Base-by-base conservation (phyloP, 2,888 invertebrate genomes). In the Eupithecia tripunctaria region DNA sequence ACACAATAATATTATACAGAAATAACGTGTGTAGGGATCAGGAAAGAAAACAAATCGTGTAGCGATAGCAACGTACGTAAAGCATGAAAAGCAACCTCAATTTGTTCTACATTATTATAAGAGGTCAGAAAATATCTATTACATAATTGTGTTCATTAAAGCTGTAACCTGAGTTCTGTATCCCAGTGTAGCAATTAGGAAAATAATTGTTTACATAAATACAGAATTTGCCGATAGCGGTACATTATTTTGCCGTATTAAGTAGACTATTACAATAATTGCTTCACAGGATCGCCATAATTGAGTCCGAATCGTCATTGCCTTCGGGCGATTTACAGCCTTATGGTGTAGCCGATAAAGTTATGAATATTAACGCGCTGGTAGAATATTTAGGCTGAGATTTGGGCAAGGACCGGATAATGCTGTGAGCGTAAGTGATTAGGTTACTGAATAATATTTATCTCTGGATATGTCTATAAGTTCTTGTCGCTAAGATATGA, bases 121-220 rank as follows among this genome's bases (percentile, higher is more conserved):
- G 82, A 89, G 88, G 88, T 92, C 89, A 89, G 90, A 91, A 92
- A 93, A 91, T 94, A 93, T 94, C 93, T 88, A 85, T 94, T 93
- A 90, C 94, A 85, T 91, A 87, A 85, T 86, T 91, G 86, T 87
- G 90, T 91, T 94, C 94, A 93, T 94, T 94, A 94, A 88, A 88
- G 85, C 76, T 85, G 91, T 88, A 93, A 93, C 81, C 79, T 77
- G 86, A 90, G 79, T 82, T 87, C 70, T 78, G 85, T 83, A 83
- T 84, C 85, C 84, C 82, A 87, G 84, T 81, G 84, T 82, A 87
- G 89, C 93, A 93, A 93, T 94, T 93, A 94, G 81, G 86, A 84
- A 89, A 92, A 91, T 94, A 91, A 92, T 93, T 93, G 89, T 90
- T 91, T 89, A 87, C 87, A 88, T 91, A 91, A 89, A 88, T 91